These are phyloP conservation scores for Telmatherina bonti DNA, from an alignment of 2,797 vertebrate genomes.

Conservation along the genomic window DNA sequence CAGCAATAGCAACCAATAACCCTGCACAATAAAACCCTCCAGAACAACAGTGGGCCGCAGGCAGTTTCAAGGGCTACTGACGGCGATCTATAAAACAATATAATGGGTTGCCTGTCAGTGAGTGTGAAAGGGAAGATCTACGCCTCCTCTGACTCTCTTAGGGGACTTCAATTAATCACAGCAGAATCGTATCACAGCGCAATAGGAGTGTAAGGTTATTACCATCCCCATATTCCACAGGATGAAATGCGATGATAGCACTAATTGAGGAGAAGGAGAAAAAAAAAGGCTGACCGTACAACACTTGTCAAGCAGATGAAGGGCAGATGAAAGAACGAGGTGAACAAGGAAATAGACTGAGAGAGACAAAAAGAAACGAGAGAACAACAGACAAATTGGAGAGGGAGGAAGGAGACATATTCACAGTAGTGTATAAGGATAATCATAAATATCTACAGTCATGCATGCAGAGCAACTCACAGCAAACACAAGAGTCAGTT, in stretches of 20 bases:
- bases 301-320: conserved; percentile 71
- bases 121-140: conserved; percentile 83
- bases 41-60: conserved; percentile 78
- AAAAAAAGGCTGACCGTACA: conserved; percentile 75
- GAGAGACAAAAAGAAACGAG: neutral
- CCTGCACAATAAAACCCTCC: conserved; percentile 79
- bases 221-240: conserved; percentile 74
- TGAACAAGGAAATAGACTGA: conserved; percentile 33
- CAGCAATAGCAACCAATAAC: conserved; percentile 85
- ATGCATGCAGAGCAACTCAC: conserved; percentile 32
- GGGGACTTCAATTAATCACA: conserved; percentile 85
- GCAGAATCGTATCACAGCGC: conserved; percentile 78
- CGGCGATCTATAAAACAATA: conserved; percentile 86
- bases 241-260: conserved; percentile 83
- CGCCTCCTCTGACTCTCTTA: conserved; percentile 79
- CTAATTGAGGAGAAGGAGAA: conserved; percentile 78
- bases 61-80: conserved; percentile 84
- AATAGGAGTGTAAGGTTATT: conserved; percentile 83
- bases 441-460: conserved; percentile 46
- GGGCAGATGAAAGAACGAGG: conserved; percentile 69
- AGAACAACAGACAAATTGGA: conserved; percentile 26
- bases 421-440: conserved; percentile 41
- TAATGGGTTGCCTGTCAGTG: conserved; percentile 84
- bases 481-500: conserved; percentile 25
- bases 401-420: conserved; percentile 32